phyloP scores from a whole-genome alignment of 2,888 invertebrate genomes.

The Pollenia labialis region DNA sequence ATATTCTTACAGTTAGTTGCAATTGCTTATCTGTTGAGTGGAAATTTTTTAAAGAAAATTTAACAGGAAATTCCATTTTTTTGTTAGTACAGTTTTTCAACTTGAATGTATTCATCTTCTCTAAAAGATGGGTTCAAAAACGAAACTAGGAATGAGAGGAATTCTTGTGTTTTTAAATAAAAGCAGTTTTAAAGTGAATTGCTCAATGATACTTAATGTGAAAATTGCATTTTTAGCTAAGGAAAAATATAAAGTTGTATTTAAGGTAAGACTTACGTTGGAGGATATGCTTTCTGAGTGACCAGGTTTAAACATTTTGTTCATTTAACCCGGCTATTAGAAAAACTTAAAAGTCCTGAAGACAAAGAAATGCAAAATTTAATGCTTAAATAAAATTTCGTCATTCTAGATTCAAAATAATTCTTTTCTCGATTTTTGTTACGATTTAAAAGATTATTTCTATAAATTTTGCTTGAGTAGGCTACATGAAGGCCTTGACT shows the following conservation, averaged over 20 bases:
- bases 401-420: no score
- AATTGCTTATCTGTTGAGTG: slow-evolving; percentile 60
- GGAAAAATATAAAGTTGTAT: neutral
- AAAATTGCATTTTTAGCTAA: neutral
- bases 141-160: neutral
- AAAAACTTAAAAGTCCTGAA: no score
- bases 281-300: neutral
- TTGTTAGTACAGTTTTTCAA: slow-evolving; percentile 10
- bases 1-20: slow-evolving; percentile 42
- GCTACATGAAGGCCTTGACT: no score
- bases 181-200: slow-evolving; percentile 25
- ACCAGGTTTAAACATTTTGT: no score
- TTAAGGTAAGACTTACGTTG: neutral
- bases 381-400: no score
- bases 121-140: slow-evolving; percentile 6
- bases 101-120: slow-evolving; percentile 47
- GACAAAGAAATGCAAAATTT: no score
- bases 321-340: no score
- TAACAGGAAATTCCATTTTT: slow-evolving; percentile 43
- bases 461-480: no score
- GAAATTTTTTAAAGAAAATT: slow-evolving; percentile 50
- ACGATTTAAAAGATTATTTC: no score
- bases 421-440: no score
- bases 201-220: slow-evolving; percentile 2
- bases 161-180: slow-evolving; percentile 15